These are phyloP conservation scores for Hyles vespertilio DNA, from an alignment of 1,140 invertebrate genomes.

Conservation along the genomic window DNA sequence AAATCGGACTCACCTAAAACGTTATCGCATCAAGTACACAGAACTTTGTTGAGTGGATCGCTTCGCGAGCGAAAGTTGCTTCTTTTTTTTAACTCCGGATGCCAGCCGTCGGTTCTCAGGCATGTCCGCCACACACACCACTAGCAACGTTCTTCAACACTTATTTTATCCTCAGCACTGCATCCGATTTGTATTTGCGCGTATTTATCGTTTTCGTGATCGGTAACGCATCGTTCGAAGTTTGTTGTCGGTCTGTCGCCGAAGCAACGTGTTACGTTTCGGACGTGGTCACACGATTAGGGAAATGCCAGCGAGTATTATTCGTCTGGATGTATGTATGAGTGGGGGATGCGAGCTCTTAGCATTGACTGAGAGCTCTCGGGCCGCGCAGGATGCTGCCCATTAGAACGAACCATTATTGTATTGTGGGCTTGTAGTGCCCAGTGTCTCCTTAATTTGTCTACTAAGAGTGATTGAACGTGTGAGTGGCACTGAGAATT, in stretches of 20 bases:
- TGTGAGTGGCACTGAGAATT: constrained; percentile 31
- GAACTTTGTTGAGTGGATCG: constrained; percentile 43
- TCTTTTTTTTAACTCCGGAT: constrained; percentile 70
- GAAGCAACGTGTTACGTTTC: constrained; percentile 1
- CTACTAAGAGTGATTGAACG: constrained; percentile 38
- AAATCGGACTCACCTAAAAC: constrained; percentile 65
- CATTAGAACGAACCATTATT: constrained; percentile 70
- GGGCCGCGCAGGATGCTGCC: constrained; percentile 58
- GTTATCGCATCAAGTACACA: constrained; percentile 67
- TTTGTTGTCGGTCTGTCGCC: constrained; percentile 5
- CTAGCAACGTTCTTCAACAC: constrained; percentile 34
- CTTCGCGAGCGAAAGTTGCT: constrained; percentile 46
- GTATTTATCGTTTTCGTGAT: constrained; percentile 38
- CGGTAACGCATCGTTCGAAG: constrained; percentile 27
- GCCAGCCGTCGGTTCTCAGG: constrained; percentile 58
- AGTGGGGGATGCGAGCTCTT: constrained; percentile 53
- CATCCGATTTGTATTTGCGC: constrained; percentile 40
- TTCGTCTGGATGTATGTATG: constrained; percentile 34
- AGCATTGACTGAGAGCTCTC: constrained; percentile 64
- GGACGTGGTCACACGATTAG: constrained; percentile 39
- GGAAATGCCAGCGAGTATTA: constrained; percentile 40
- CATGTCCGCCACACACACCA: constrained; percentile 61
- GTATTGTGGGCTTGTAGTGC: constrained; percentile 69
- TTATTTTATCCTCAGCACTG: constrained; percentile 51
- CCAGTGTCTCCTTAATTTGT: constrained; percentile 54